A percentile compares a stretch with the other conserved stretches of the same genome.
These are phyloP conservation scores for Raja brachyura DNA, from an alignment of 2,113 vertebrate genomes.

Conservation along the genomic window DNA sequence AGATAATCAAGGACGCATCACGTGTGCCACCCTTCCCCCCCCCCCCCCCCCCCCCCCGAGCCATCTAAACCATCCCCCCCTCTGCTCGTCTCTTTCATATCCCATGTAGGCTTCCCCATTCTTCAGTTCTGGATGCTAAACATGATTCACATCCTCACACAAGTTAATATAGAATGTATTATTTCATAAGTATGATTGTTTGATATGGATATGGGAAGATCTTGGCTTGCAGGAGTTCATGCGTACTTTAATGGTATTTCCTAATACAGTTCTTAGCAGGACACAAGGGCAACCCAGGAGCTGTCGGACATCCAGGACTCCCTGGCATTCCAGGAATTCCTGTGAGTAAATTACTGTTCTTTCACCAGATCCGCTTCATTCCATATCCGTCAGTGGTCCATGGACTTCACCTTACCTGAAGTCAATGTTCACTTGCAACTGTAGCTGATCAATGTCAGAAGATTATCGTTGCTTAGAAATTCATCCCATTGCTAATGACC, in stretches of 20 bases:
- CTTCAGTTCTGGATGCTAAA: not conserved
- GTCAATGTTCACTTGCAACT: no score
- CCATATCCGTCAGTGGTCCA: not conserved
- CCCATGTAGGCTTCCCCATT: not conserved
- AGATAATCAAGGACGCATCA: not conserved
- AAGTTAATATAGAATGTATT: not conserved
- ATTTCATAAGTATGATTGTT: not conserved
- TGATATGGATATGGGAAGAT: not conserved
- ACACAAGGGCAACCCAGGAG: conserved; percentile 60
- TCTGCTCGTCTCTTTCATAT: not conserved
- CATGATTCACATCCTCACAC: not conserved
- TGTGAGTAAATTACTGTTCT: conserved; percentile 49
- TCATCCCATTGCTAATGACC: no score
- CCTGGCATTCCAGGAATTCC: conserved; percentile 66
- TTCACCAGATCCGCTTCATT: not conserved
- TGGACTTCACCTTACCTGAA: no score
- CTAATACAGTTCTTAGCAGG: conserved; percentile 41
- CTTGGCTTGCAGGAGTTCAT: not conserved
- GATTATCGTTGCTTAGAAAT: no score
- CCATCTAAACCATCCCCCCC: no score
- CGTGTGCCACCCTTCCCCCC: no score
- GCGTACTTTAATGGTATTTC: not conserved
- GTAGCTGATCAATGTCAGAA: no score
- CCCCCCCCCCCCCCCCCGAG: no score
- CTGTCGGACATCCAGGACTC: conserved; percentile 60